Evolutionary conservation across 2,113 vertebrate species (phyloP), one percentile per base, ranked within the genome.

Genomic region (Tapirus terrestris): DNA sequence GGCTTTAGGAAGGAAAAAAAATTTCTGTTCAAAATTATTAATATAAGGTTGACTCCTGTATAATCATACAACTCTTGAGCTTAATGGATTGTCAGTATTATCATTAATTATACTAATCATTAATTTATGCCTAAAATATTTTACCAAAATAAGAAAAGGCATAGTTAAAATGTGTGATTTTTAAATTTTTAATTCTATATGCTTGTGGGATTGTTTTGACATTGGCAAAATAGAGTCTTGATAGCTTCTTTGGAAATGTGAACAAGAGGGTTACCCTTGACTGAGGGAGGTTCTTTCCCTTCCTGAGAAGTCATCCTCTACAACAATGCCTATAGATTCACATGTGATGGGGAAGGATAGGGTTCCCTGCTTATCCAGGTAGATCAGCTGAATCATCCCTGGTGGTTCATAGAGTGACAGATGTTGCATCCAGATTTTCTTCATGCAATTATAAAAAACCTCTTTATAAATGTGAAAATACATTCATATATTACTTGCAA

Each of bases 21-120:
- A 58, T 48, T 53, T 79, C 33, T 43, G 21, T 48, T 96, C 45
- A 93, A 70, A 93, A 84, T 82, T 86, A 89, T n/a, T 45, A 68
- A 91, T 56, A 67, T 48, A 23, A 61, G 27, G 4, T 75, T 94
- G 25, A 79, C 3, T 86, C 29, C 6, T 58, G n/a, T 5, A 56
- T 87, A 84, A 58, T 76, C 61, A 88, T 3, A 60, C 9, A 79
- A 53, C 18, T 82, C 20, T 88, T 85, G 36, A 89, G 33, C 45
- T 97, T 80, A 77, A 56, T 65, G 81, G 13, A 89, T 45, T 89
- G 29, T 45, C 12, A 94, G 21, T 84, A 94, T 79, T 95, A 85
- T 89, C 36, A 75, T 58, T 81, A 77, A 73, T 53, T 53, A 73
- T 56, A 33, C 3, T 33, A 84, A 36, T 56, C 39, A 85, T 43